Conservation (phyloP, 2,113 vertebrate species). For the Romanogobio albipinnatus region DNA sequence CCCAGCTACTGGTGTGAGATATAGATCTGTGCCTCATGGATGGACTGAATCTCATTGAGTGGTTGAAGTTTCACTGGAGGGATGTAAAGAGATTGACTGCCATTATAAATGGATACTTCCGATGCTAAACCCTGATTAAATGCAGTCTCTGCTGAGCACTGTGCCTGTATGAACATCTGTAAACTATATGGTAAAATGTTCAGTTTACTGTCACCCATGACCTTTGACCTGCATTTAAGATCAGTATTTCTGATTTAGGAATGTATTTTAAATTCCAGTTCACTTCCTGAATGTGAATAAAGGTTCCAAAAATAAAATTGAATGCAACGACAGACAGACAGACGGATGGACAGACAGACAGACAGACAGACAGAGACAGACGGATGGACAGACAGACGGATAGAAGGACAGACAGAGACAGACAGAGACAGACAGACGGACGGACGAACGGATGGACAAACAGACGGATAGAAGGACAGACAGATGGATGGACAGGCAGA, state of each 20-base stretch:
- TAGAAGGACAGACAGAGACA: too few species aligned
- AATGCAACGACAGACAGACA: too few species aligned
- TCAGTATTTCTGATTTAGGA: too few species aligned
- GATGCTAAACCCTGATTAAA: background rate
- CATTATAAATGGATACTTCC: conserved; percentile 10
- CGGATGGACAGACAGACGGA: accelerated
- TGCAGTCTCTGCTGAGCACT: background rate
- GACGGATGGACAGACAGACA: accelerated
- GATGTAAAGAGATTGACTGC: conserved; percentile 17
- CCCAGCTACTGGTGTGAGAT: background rate
- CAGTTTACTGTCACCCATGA: background rate
- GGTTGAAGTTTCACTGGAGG: background rate
- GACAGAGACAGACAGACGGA: too few species aligned
- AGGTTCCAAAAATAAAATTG: too few species aligned
- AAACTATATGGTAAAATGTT: background rate
- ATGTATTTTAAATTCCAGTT: too few species aligned
- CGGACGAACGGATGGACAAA: too few species aligned
- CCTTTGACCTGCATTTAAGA: background rate
- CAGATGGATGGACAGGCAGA: accelerated
- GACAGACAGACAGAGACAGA: too few species aligned
- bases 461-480: too few species aligned
- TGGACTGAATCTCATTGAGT: conserved; percentile 3
- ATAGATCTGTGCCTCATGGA: background rate
- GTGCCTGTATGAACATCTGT: background rate
- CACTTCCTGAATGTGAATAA: too few species aligned